phyloP scores from a whole-genome alignment of 2,797 vertebrate species.

The Xenopus petersii region DNA sequence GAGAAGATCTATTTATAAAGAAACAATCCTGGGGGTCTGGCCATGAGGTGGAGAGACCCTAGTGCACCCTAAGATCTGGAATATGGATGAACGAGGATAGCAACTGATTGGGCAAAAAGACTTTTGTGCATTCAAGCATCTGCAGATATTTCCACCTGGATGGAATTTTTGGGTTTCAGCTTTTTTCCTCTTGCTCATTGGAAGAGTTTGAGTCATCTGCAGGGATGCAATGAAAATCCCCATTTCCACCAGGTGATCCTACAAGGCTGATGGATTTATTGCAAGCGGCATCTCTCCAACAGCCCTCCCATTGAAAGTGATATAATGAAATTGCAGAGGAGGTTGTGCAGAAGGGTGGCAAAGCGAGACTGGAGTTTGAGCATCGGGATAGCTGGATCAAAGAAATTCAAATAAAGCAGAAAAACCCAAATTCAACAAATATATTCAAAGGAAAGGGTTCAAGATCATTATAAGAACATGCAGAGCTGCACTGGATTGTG shows the following conservation, averaged over 20 bases:
- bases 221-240: slow-evolving; percentile 3
- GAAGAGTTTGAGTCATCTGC: slow-evolving; percentile 9
- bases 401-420: slow-evolving; percentile 4
- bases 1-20: too few species aligned
- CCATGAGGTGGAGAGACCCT: too few species aligned
- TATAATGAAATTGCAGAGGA: slow-evolving; percentile 68
- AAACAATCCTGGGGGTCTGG: too few species aligned
- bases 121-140: too few species aligned
- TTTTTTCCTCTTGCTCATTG: not conserved
- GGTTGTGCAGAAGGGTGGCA: slow-evolving; percentile 59
- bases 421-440: not conserved
- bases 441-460: not conserved
- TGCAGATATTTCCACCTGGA: too few species aligned
- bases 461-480: slow-evolving; percentile 51
- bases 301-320: slow-evolving; percentile 60
- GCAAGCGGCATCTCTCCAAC: slow-evolving; percentile 41
- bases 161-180: too few species aligned
- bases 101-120: too few species aligned
- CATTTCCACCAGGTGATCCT: slow-evolving; percentile 13
- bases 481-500: slow-evolving; percentile 91
- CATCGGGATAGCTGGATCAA: slow-evolving; percentile 25
- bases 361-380: slow-evolving; percentile 61
- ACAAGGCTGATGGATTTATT: slow-evolving; percentile 42
- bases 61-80: too few species aligned
- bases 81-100: too few species aligned